Base-by-base conservation (phyloP, 2,797 vertebrate species). In the Sardinella longiceps region DNA sequence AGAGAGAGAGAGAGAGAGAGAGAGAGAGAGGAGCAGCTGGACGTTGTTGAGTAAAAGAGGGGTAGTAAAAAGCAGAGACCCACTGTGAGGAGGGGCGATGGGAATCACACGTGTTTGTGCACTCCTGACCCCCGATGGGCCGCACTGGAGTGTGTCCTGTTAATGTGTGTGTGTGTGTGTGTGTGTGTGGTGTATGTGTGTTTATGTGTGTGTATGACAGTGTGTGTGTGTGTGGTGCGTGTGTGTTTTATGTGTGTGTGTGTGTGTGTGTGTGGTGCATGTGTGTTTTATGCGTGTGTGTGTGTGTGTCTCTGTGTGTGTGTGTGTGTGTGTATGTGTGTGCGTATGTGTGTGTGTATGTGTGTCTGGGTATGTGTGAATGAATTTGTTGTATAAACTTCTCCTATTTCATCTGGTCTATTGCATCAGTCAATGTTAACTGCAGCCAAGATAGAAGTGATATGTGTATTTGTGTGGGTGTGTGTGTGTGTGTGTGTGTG, bases 41-140 rank as follows among this genome's bases (percentile, higher is more conserved):
- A 83, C 20, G 60, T 74, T 81, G 15, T 66, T 66, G 56, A 15
- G 56, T 81, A 84, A 87, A 39, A 58, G 89, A 43, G 14, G 30
- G 14, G 86, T 88, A 81, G 82, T 89, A 84, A 90, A 90, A 88
- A 86, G 7, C 28, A 77, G 89, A 58, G 20, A 83, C 53, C 86
- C 86, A 84, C 85, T 43, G 56, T 85, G 37, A 15, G 50, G 58
- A 53, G 43, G 51, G 39, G 84, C 85, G 82, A 88, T 84, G 85
- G 81, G 82, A 89, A 86, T 90, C 85, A 83, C 85, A 89, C 81
- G 74, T 87, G 88, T 77, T 74, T 51, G 80, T 88, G 83, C 77
- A 83, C 86, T 85, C 81, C 86, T 23, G 74, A 82, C 85, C 82
- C 14, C 46, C 30, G 14, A 77, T 20, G 33, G 33, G 70, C 70